phyloP scores from a whole-genome alignment of 2,888 invertebrate species.

The Sturmia bella region DNA sequence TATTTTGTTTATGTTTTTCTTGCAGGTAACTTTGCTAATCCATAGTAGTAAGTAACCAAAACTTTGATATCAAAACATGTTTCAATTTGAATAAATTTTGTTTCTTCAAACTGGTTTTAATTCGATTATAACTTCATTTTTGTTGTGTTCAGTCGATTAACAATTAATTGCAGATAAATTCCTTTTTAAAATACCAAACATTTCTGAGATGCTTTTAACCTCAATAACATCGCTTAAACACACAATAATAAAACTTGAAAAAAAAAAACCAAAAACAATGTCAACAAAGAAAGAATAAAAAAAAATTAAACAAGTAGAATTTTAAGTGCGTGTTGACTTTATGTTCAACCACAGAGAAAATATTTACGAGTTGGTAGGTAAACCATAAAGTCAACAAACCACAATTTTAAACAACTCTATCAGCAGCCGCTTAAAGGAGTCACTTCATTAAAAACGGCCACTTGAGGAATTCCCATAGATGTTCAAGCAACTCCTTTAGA shows the following conservation, averaged over 20 bases:
- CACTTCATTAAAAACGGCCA: background rate
- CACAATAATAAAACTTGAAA: constrained; percentile 20
- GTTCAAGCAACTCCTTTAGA: constrained; percentile 12
- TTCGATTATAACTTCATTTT: constrained; percentile 40
- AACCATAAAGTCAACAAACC: constrained; percentile 64
- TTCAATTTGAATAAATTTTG: too few species aligned
- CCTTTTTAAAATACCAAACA: constrained; percentile 67
- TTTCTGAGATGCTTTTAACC: constrained; percentile 53
- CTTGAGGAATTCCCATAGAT: background rate
- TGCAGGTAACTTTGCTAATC: too few species aligned
- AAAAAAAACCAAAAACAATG: constrained; percentile 1
- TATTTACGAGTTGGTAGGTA: constrained; percentile 62
- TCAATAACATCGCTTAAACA: constrained; percentile 53
- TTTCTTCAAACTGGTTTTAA: background rate
- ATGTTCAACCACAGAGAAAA: constrained; percentile 68
- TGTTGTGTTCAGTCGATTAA: constrained; percentile 29
- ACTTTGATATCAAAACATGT: too few species aligned
- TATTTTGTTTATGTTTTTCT: too few species aligned
- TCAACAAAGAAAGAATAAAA: constrained; percentile 14
- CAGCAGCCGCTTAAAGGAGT: constrained; percentile 47
- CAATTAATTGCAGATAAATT: constrained; percentile 65
- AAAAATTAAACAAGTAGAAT: constrained; percentile 34
- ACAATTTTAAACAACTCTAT: constrained; percentile 56
- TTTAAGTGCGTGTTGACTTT: constrained; percentile 67
- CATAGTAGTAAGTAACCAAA: too few species aligned